Base-by-base conservation (phyloP, 2,888 invertebrate species). In the Drosophila birchii region DNA sequence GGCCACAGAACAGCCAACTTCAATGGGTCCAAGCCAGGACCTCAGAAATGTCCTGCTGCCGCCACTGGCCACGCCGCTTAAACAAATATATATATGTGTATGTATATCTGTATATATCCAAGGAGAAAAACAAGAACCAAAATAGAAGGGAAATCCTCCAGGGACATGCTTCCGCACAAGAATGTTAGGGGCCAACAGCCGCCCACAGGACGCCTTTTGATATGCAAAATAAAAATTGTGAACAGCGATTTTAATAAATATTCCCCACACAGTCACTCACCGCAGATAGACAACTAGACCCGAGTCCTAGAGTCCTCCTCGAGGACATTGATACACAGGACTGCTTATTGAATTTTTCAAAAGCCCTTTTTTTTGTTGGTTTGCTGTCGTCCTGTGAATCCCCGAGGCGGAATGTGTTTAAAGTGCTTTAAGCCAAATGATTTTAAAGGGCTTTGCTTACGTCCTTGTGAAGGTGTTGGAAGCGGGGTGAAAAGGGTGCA, bases 191-290 rank as follows among this genome's bases (percentile, higher is more conserved):
- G 47, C 47, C 43, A 34, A 63, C 32, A 41, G 53, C 38, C 41
- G 53, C 34, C 38, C 43, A 53, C 55, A 29, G 74, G 76, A 85
- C 75, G 83, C 69, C 90, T 82, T 90, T 86, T 86, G 79, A 86
- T 86, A 88, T 86, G 86, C 70, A 83, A 89, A 86, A 86, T 76
- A 78, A 86, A 76, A 86, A 86, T 88, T 88, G 75, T 76, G 78
- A 76, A 76, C 90, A 84, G 62, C 90, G 78, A 86, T 86, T 86
- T 86, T 88, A 90, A 86, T 88, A 86, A 86, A 90, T 90, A 84
- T 88, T 78, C 80, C 72, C 78, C 71, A 72, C 66, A 78, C 78
- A 76, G 63, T 67, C 67, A 47, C 62, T 62, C 62, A 54, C 69
- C 32, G 23, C 54, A 62, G 38, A 53, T 45, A 72, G 75, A 63